Conservation (phyloP, 2,888 invertebrate species). For the Omphaloscelis lunosa region DNA sequence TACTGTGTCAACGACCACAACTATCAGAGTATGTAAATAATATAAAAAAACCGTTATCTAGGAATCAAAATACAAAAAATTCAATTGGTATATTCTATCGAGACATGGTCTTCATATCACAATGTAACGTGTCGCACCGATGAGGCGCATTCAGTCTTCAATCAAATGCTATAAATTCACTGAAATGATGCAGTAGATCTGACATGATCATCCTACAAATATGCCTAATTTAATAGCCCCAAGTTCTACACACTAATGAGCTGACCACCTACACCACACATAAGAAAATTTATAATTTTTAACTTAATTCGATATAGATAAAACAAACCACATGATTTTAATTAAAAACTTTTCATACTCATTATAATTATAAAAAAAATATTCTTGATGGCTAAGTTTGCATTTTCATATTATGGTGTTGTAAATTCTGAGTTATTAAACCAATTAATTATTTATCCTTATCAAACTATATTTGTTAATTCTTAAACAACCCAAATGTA, state of each 20-base stretch:
- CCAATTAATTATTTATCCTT: conserved; percentile 14
- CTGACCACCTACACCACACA: conserved; percentile 37
- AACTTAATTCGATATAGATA: conserved; percentile 1
- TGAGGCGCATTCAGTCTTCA: conserved; percentile 59
- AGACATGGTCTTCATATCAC: conserved; percentile 62
- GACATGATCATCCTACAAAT: conserved; percentile 15
- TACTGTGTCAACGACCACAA: not conserved
- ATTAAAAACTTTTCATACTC: conserved; percentile 12
- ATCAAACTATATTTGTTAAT: conserved; percentile 20
- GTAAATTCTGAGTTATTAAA: conserved; percentile 28
- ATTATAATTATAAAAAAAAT: conserved; percentile 8
- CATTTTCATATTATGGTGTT: conserved; percentile 24
- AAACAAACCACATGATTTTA: not conserved
- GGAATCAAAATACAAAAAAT: conserved; percentile 17
- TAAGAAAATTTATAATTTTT: conserved; percentile 8
- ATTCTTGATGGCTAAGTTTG: conserved; percentile 37
- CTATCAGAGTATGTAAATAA: not conserved
- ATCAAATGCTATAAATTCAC: conserved; percentile 45
- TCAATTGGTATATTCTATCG: conserved; percentile 29
- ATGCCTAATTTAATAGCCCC: conserved; percentile 26
- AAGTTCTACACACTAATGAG: conserved; percentile 42
- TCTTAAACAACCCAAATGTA: conserved; percentile 15
- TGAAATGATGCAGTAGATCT: conserved; percentile 23
- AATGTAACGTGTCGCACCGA: conserved; percentile 35
- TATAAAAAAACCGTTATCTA: not conserved